phyloP scores from a whole-genome alignment of 2,797 vertebrate species.

The Tenualosa thibaudeaui region DNA sequence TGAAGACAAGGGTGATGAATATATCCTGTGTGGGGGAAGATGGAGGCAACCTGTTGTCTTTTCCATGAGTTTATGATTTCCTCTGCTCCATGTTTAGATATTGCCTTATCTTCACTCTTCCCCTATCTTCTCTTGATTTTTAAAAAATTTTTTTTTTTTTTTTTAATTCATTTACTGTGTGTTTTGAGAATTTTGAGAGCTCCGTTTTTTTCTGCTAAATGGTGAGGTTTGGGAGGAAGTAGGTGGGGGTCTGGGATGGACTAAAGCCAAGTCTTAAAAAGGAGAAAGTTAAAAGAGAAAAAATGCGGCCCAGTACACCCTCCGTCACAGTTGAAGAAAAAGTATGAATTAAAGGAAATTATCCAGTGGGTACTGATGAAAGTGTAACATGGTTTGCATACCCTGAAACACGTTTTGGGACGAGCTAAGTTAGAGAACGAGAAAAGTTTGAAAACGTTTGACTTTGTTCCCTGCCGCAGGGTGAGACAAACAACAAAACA shows the following conservation, averaged over 20 bases:
- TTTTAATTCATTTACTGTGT: background rate
- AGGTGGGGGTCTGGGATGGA: background rate
- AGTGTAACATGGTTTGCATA: background rate
- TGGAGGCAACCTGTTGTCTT: conserved; percentile 11
- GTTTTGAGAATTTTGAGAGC: background rate
- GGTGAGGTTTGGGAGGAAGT: background rate
- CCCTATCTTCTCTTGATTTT: background rate
- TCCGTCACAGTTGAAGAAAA: conserved; percentile 14
- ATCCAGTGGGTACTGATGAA: background rate
- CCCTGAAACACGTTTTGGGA: background rate
- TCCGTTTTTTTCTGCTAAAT: background rate
- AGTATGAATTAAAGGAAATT: background rate
- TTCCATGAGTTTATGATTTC: background rate
- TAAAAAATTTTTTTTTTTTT: background rate
- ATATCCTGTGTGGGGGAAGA: conserved; percentile 1
- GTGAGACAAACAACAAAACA: background rate
- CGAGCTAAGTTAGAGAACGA: background rate
- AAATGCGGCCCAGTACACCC: background rate
- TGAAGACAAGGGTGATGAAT: conserved; percentile 11
- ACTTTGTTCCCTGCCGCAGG: background rate
- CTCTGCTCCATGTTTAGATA: background rate
- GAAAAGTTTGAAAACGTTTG: background rate
- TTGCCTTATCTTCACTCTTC: background rate
- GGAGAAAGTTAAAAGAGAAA: conserved; percentile 28
- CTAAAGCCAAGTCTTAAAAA: background rate